These are phyloP conservation scores for Bambusicola thoracicus DNA, from an alignment of 2,113 vertebrate species.

Conservation along the genomic window DNA sequence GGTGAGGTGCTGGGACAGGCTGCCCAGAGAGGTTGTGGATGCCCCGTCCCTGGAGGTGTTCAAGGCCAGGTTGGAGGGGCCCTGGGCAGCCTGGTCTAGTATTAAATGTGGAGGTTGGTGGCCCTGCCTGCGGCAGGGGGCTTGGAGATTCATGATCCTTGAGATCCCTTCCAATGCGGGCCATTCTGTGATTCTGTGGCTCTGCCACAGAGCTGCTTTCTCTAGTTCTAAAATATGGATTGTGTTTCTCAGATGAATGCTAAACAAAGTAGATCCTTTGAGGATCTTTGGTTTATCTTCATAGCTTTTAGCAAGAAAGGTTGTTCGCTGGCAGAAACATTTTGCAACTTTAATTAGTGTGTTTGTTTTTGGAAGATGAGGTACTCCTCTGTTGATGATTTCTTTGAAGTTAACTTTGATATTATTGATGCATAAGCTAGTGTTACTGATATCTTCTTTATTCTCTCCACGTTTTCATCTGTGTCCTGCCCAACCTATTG, in stretches of 20 bases:
- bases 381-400: background rate
- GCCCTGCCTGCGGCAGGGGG: no score
- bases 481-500: background rate
- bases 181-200: background rate
- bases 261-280: background rate
- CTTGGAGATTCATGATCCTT: no score
- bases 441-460: background rate
- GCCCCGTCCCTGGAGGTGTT: no score
- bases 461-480: background rate
- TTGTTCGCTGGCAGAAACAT: background rate
- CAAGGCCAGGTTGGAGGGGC: no score
- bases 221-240: background rate
- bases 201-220: background rate
- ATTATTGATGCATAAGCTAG: background rate
- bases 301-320: background rate
- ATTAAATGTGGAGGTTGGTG: no score
- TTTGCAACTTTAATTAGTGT: background rate
- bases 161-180: no score
- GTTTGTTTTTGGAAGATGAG: background rate
- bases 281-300: background rate
- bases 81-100: no score
- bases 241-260: background rate
- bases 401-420: background rate
- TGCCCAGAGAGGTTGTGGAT: no score
- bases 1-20: no score